Percentiles rank a stretch among this genome's conserved stretches.
phyloP scores from a whole-genome alignment of 2,113 vertebrate species.

The Pongo pygmaeus region DNA sequence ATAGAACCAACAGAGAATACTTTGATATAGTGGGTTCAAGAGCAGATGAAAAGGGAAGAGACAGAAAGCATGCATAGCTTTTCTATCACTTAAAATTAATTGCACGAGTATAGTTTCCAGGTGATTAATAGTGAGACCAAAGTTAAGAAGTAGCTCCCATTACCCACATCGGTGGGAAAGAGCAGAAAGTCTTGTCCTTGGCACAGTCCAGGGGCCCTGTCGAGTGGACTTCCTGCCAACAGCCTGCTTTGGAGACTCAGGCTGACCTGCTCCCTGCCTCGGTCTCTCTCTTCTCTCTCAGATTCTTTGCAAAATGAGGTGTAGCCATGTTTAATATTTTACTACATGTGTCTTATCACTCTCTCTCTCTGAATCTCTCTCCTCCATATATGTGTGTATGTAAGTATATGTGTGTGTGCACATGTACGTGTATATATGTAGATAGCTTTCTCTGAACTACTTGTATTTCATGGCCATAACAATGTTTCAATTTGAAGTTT shows the following conservation, averaged over 20 bases:
- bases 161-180: too few species aligned
- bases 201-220: too few species aligned
- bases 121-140: neutral
- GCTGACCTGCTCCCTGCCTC: neutral
- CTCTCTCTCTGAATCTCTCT: neutral
- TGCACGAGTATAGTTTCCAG: neutral
- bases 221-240: neutral
- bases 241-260: neutral
- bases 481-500: too few species aligned
- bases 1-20: neutral
- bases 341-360: neutral
- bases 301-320: neutral
- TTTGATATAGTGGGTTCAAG: neutral
- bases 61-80: too few species aligned
- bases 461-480: neutral
- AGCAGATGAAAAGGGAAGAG: neutral
- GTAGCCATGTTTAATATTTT: neutral
- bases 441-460: neutral
- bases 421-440: neutral
- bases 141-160: too few species aligned
- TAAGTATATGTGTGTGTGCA: neutral
- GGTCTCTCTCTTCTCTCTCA: neutral
- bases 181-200: neutral
- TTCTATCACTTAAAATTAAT: neutral
- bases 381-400: neutral